Percentiles rank a stretch among this genome's conserved stretches.
phyloP scores from a whole-genome alignment of 2,113 vertebrate genomes.

The Grallaria varia region DNA sequence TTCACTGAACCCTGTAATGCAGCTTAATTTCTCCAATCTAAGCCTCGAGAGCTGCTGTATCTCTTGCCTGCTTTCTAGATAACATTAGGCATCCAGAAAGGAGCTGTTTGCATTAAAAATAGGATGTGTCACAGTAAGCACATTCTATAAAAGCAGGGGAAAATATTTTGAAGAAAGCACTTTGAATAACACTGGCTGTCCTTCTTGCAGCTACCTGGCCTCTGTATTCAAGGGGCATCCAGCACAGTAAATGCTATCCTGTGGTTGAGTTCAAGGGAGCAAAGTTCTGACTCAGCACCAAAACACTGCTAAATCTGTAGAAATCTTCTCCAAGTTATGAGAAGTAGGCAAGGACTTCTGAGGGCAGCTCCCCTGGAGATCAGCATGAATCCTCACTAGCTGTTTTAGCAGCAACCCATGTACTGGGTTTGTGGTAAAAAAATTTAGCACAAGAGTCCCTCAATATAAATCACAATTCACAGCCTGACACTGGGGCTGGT shows the following conservation, averaged over 20 bases:
- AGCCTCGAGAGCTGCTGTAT: constrained; percentile 47
- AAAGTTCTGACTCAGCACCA: background rate
- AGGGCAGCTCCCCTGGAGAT: background rate
- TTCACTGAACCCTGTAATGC: constrained; percentile 51
- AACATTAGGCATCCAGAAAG: constrained; percentile 36
- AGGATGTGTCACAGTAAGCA: constrained; percentile 51
- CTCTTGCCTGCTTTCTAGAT: constrained; percentile 9
- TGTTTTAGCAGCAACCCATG: background rate
- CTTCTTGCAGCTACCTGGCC: background rate
- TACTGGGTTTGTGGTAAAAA: background rate
- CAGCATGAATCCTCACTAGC: background rate
- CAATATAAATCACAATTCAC: background rate
- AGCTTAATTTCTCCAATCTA: constrained; percentile 66
- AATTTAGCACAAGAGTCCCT: background rate
- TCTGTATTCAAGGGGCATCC: background rate
- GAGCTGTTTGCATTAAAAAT: constrained; percentile 50
- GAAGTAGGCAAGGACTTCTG: background rate
- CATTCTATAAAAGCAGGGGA: background rate
- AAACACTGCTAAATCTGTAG: background rate
- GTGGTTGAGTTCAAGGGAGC: background rate
- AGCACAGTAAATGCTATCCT: background rate
- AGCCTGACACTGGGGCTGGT: background rate
- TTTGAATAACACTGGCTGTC: background rate
- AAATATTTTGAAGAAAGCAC: constrained; percentile 17
- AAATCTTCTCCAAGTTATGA: background rate